A percentile compares a stretch with the other conserved stretches of the same genome.
phyloP scores from a whole-genome alignment of 2,888 invertebrate species.

The Fragum whitleyi region DNA sequence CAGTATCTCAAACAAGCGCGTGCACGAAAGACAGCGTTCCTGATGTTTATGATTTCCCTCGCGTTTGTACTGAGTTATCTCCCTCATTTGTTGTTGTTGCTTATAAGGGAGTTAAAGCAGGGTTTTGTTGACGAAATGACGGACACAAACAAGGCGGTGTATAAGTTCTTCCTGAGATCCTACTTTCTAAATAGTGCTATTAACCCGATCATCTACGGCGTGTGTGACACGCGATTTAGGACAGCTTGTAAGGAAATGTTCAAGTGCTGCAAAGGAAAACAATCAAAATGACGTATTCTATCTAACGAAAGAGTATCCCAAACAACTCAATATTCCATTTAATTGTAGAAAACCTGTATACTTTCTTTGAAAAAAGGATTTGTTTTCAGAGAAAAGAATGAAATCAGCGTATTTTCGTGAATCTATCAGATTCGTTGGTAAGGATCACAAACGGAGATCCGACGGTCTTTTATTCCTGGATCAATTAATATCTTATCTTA shows the following conservation, averaged over 20 bases:
- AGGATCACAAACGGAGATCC: no score
- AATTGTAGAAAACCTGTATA: no score
- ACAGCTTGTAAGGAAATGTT: slow-evolving; percentile 43
- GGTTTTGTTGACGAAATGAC: slow-evolving; percentile 56
- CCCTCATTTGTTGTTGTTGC: slow-evolving; percentile 63
- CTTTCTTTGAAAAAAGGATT: no score
- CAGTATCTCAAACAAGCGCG: slow-evolving; percentile 51
- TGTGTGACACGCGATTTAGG: slow-evolving; percentile 66
- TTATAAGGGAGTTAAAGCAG: slow-evolving; percentile 44
- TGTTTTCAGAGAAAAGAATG: no score
- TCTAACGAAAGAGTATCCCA: no score
- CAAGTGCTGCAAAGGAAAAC: slow-evolving; percentile 2
- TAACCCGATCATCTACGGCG: slow-evolving; percentile 74
- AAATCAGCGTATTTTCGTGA: no score
- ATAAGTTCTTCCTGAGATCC: slow-evolving; percentile 68
- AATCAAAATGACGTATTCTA: slow-evolving; percentile 1
- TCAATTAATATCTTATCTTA: no score
- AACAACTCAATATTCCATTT: no score
- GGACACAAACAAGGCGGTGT: slow-evolving; percentile 48
- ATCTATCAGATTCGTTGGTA: no score
- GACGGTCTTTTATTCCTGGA: no score
- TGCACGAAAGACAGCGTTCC: slow-evolving; percentile 68
- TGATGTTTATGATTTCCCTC: slow-evolving; percentile 68
- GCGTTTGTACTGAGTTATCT: slow-evolving; percentile 66
- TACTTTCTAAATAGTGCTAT: slow-evolving; percentile 71